Conservation (phyloP, 2,888 invertebrate species). For the Nomada fabriciana region DNA sequence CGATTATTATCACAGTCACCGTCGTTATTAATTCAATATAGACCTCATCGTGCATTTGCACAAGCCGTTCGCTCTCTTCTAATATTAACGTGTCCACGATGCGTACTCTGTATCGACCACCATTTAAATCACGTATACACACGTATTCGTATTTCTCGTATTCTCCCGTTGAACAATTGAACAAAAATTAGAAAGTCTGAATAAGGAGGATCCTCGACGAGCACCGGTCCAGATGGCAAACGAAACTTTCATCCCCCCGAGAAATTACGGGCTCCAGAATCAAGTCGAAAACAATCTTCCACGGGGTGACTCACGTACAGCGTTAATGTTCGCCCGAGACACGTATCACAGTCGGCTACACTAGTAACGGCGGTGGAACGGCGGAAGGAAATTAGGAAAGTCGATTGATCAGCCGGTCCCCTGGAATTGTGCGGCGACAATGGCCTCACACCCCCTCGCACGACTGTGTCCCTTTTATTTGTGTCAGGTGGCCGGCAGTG, state of each 20-base stretch:
- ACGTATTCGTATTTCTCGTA: too few relatives aligned
- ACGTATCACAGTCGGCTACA: constrained; percentile 20
- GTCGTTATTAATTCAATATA: constrained; percentile 46
- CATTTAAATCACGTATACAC: constrained; percentile 2
- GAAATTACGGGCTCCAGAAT: too few relatives aligned
- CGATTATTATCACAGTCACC: constrained; percentile 37
- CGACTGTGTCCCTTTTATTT: constrained; percentile 51
- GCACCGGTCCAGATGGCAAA: too few relatives aligned
- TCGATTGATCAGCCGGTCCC: constrained; percentile 64
- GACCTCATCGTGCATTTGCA: constrained; percentile 10
- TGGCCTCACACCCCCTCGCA: constrained; percentile 31
- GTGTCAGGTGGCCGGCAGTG: constrained; percentile 63
- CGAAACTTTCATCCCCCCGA: too few relatives aligned
- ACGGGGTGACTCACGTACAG: background rate
- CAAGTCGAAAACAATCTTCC: constrained; percentile 1
- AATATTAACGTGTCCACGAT: constrained; percentile 35
- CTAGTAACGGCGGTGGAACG: background rate
- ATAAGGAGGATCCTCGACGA: too few relatives aligned
- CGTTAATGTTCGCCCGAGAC: constrained; percentile 2
- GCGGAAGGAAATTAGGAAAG: constrained; percentile 65
- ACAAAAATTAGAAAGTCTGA: too few relatives aligned
- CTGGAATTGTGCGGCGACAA: constrained; percentile 56
- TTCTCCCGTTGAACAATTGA: too few relatives aligned
- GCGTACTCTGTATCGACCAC: background rate
- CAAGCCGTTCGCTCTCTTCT: constrained; percentile 11